These are phyloP conservation scores for Mamestra configurata DNA, from an alignment of 1,140 invertebrate species.

Conservation along the genomic window DNA sequence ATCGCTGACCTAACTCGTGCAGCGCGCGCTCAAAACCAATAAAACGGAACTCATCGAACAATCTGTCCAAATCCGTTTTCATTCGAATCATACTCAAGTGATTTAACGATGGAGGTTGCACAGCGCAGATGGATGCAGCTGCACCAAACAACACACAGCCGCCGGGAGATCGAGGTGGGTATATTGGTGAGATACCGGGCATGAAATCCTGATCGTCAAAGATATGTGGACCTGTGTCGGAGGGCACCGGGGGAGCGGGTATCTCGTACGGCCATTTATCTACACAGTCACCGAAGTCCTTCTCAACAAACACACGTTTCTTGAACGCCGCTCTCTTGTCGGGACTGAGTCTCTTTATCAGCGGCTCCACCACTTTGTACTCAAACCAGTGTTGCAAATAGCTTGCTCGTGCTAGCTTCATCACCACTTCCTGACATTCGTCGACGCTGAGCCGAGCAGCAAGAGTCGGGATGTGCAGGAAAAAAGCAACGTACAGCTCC, in stretches of 20 bases:
- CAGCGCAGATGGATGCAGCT: too few relatives aligned
- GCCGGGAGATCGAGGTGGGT: too few relatives aligned
- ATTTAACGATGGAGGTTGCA: too few relatives aligned
- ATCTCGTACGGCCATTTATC: conserved; percentile 52
- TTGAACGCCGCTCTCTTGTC: conserved; percentile 55
- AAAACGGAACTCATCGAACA: conserved; percentile 73
- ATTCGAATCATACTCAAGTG: background rate
- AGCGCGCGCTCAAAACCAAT: conserved; percentile 68
- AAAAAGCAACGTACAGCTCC: conserved; percentile 66
- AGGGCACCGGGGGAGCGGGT: conserved; percentile 22
- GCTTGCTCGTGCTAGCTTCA: conserved; percentile 64
- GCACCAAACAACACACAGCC: too few relatives aligned
- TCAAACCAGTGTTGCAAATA: conserved; percentile 69
- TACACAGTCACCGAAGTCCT: conserved; percentile 49
- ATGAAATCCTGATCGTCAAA: conserved; percentile 25
- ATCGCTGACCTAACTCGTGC: conserved; percentile 62
- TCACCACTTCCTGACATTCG: conserved; percentile 64
- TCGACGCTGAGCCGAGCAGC: conserved; percentile 62
- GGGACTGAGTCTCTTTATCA: conserved; percentile 65
- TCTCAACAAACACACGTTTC: conserved; percentile 59
- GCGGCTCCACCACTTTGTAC: conserved; percentile 71
- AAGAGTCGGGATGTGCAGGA: conserved; percentile 66
- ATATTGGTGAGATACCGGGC: too few relatives aligned
- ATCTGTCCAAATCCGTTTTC: conserved; percentile 58
- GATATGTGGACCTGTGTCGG: background rate